Evolutionary conservation across 2,797 vertebrate genomes (phyloP).

Genomic region (Poecilia gillii): DNA sequence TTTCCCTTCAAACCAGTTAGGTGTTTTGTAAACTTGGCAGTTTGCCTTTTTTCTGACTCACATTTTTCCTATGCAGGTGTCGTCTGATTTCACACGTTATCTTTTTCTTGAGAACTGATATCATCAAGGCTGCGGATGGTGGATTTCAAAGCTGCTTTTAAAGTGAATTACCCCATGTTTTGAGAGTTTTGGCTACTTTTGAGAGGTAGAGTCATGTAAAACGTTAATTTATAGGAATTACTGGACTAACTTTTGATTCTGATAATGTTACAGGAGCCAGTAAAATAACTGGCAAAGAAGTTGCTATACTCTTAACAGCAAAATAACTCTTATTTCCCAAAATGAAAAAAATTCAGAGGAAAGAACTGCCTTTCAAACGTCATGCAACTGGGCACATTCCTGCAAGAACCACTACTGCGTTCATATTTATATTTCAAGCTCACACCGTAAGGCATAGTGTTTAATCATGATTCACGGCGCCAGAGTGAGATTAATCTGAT

Average conservation of each 20-base stretch:
- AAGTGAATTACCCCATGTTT: not conserved
- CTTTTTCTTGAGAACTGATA: conserved; percentile 23
- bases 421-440: no score
- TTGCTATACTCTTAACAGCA: no score
- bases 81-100: not conserved
- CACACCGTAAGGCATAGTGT: no score
- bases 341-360: no score
- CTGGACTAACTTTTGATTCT: not conserved
- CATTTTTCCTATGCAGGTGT: not conserved
- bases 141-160: not conserved
- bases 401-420: no score
- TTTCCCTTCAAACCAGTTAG: not conserved
- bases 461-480: no score
- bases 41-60: not conserved
- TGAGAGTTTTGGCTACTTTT: not conserved
- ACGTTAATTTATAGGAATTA: not conserved
- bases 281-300: no score
- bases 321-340: no score
- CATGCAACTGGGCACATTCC: no score
- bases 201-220: no score
- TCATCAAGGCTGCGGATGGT: not conserved
- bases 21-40: conserved; percentile 1
- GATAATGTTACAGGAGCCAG: not conserved
- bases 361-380: no score
- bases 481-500: no score